phyloP scores from a whole-genome alignment of 2,888 invertebrate genomes.

The Plebejus argus region DNA sequence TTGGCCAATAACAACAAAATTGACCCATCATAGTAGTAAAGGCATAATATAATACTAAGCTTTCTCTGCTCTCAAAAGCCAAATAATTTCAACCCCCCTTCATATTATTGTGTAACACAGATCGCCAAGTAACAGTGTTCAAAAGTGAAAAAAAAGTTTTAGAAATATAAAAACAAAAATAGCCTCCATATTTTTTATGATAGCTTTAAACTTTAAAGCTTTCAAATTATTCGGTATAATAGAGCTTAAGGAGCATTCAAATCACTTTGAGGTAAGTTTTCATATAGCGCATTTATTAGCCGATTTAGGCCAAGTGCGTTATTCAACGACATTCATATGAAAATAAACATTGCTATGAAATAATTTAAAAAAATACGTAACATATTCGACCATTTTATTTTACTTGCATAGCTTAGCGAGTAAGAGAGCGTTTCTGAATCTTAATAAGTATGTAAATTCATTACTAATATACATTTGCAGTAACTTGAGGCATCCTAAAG shows the following conservation, averaged over 20 bases:
- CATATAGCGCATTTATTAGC: constrained; percentile 3
- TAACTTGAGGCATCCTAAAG: background rate
- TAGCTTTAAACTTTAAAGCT: background rate
- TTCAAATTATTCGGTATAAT: background rate
- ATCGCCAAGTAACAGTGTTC: background rate
- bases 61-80: too few relatives aligned
- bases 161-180: too few relatives aligned
- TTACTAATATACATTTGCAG: background rate
- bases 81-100: background rate
- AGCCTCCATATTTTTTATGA: too few relatives aligned
- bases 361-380: background rate
- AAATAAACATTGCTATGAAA: background rate
- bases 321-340: background rate
- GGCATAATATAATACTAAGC: too few relatives aligned
- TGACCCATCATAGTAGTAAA: too few relatives aligned
- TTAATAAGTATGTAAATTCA: background rate
- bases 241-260: background rate
- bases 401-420: too few relatives aligned
- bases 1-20: too few relatives aligned
- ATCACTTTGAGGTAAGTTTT: constrained; percentile 22
- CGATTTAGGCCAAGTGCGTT: constrained; percentile 23
- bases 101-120: background rate
- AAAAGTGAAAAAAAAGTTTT: background rate
- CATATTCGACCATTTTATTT: background rate
- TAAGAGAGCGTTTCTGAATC: background rate